phyloP scores from a whole-genome alignment of 64 coral and sea anemone genomes.

The Catalaphyllia jardinei region DNA sequence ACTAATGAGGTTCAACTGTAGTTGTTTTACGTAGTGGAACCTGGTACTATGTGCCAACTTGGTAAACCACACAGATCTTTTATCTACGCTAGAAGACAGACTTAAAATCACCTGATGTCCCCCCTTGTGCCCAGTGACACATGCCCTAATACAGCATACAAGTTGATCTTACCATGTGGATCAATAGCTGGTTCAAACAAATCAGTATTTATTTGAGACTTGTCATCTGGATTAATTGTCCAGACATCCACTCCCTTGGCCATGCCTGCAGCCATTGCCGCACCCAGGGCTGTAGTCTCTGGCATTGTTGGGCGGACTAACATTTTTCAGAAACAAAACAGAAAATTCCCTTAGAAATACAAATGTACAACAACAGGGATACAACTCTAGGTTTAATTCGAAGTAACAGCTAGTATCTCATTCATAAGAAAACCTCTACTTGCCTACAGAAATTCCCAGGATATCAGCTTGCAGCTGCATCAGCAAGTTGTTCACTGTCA shows the following conservation, averaged over 20 bases:
- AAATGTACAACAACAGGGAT: neutral
- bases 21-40: no score
- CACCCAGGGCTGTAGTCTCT: constrained; percentile 92
- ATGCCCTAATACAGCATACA: neutral
- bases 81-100: no score
- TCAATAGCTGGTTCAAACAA: constrained; percentile 84
- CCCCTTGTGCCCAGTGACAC: no score
- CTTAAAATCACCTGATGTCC: no score
- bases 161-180: constrained; percentile 58
- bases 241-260: constrained; percentile 91
- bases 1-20: no score
- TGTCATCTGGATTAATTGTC: constrained; percentile 77
- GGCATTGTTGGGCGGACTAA: constrained; percentile 97
- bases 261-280: constrained; percentile 93
- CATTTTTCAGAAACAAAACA: neutral
- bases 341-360: neutral
- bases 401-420: no score
- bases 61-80: no score
- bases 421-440: neutral
- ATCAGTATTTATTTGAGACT: constrained; percentile 90
- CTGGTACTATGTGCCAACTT: no score
- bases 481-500: constrained; percentile 90
- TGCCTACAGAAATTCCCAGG: constrained; percentile 95
- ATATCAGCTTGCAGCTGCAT: constrained; percentile 99
- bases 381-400: neutral